Evolutionary conservation across 2,888 invertebrate species (phyloP).

Genomic region (Drosophila stalkeri): DNA sequence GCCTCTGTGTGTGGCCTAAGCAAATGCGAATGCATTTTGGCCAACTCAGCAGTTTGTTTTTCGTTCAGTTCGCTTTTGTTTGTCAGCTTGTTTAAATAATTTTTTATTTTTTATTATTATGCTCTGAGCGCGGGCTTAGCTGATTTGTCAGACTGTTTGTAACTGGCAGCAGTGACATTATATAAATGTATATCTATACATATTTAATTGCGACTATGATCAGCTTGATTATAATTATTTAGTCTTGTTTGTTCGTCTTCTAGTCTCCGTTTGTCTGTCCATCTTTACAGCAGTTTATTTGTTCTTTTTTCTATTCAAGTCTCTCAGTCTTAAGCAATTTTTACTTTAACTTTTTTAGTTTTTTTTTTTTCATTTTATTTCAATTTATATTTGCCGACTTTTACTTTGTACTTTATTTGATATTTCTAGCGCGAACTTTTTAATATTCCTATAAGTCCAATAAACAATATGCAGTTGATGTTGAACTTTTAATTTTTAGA

Average conservation of each 20-base stretch:
- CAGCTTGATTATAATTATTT: neutral
- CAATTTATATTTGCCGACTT: too few species aligned
- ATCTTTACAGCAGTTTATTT: too few species aligned
- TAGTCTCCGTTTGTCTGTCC: neutral
- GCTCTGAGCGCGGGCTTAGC: neutral
- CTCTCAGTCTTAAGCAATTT: neutral
- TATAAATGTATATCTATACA: neutral
- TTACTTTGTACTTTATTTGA: too few species aligned
- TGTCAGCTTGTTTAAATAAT: slow-evolving; percentile 19
- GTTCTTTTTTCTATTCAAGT: neutral
- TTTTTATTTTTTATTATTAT: slow-evolving; percentile 1
- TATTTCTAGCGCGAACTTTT: too few species aligned
- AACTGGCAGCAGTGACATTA: neutral
- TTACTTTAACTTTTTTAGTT: neutral
- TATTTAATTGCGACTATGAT: neutral
- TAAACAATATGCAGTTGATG: too few species aligned
- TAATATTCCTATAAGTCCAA: too few species aligned
- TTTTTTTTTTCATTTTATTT: too few species aligned
- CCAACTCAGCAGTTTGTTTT: slow-evolving; percentile 46
- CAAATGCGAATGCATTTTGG: slow-evolving; percentile 21
- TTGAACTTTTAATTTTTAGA: too few species aligned
- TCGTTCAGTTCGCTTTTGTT: slow-evolving; percentile 21
- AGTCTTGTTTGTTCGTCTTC: neutral
- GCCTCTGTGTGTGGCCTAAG: slow-evolving; percentile 34
- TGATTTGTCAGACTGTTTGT: neutral